Conservation (phyloP, 2,888 invertebrate species). For the Noctua fimbriata region DNA sequence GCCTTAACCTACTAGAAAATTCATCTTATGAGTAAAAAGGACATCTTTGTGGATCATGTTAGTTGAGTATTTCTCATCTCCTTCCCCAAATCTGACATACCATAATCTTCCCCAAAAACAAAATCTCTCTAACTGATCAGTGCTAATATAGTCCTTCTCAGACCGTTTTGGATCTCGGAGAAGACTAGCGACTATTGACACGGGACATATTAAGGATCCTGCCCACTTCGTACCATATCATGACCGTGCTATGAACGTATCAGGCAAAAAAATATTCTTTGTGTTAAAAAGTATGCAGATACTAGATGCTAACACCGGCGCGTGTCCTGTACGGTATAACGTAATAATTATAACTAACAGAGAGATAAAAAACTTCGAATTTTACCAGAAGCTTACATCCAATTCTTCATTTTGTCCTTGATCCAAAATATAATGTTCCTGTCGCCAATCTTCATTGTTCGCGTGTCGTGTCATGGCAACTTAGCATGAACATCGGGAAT, state of each 20-base stretch:
- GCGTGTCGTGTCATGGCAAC: constrained; percentile 41
- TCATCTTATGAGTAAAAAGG: no score
- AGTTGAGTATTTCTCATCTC: not conserved
- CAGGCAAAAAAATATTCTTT: no score
- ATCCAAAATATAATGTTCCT: not conserved
- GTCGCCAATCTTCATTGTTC: constrained; percentile 28
- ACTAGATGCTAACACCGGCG: no score
- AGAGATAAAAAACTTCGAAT: not conserved
- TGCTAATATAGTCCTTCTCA: not conserved
- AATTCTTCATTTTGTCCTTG: constrained; percentile 1
- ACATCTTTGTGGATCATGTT: no score
- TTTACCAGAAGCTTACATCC: not conserved
- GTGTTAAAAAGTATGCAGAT: no score
- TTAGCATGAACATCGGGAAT: constrained; percentile 48
- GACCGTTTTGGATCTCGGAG: not conserved
- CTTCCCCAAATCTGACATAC: not conserved
- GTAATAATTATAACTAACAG: not conserved
- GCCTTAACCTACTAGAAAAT: no score
- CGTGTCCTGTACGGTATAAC: no score
- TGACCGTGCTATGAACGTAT: no score
- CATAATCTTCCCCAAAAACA: not conserved
- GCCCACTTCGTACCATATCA: no score
- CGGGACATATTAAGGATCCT: no score
- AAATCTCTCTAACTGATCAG: not conserved
- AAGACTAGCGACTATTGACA: not conserved